Evolutionary conservation across 1,140 invertebrate species (phyloP).

Genomic region (Amyelois transitella): DNA sequence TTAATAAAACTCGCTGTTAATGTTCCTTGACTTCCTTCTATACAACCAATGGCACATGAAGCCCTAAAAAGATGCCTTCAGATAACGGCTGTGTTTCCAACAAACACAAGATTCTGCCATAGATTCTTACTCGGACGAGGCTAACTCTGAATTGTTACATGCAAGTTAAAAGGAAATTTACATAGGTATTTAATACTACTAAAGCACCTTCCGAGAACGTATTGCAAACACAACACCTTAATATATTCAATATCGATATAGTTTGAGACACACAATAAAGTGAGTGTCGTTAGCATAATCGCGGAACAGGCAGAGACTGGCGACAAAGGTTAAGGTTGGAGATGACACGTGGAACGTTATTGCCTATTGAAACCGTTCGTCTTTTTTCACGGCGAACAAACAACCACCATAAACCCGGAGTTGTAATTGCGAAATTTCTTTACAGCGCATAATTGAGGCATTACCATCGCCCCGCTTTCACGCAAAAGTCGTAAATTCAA

Average conservation of each 20-base stretch:
- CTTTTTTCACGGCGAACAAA: slow-evolving; percentile 34
- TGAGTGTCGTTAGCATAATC: slow-evolving; percentile 18
- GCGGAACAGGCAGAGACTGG: slow-evolving; percentile 20
- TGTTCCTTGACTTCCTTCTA: no score
- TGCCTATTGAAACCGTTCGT: slow-evolving; percentile 9
- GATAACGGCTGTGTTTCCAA: no score
- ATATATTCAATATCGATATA: slow-evolving; percentile 8
- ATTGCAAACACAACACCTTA: not conserved
- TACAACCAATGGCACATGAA: no score
- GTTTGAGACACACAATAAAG: slow-evolving; percentile 15
- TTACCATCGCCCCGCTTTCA: slow-evolving; percentile 39
- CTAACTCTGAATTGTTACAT: no score
- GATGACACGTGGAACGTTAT: slow-evolving; percentile 33
- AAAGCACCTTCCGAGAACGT: not conserved
- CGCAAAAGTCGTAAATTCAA: slow-evolving; percentile 46
- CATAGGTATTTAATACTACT: not conserved
- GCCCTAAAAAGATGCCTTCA: no score
- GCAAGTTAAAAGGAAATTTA: not conserved
- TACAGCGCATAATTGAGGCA: slow-evolving; percentile 45
- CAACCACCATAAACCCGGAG: slow-evolving; percentile 23
- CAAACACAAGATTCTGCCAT: no score
- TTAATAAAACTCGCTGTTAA: no score
- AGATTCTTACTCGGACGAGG: no score
- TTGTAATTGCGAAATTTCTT: slow-evolving; percentile 50
- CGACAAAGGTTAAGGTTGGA: slow-evolving; percentile 39